Conservation (phyloP, 2,888 invertebrate species). For the Disparrhopalites patrizii region DNA sequence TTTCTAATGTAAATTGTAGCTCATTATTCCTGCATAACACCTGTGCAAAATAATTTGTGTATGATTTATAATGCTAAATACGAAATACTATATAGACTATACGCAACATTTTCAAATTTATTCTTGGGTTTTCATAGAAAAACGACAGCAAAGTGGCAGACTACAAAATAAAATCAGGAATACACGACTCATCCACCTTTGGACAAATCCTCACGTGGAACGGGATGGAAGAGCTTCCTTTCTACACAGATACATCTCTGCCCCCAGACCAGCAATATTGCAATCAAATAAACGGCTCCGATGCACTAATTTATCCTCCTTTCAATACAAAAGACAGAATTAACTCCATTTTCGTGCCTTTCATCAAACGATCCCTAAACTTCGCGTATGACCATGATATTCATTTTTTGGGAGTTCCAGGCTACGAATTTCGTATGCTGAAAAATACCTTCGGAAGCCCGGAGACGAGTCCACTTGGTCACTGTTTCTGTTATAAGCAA, state of each 20-base stretch:
- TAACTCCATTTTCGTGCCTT: slow-evolving; percentile 48
- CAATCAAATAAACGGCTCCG: neutral
- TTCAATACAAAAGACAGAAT: neutral
- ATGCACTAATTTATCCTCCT: neutral
- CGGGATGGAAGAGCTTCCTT: neutral
- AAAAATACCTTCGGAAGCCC: slow-evolving; percentile 28
- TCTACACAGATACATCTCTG: neutral
- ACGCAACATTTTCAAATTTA: too few relatives aligned
- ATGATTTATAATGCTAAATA: too few relatives aligned
- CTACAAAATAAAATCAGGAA: neutral
- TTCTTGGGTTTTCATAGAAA: too few relatives aligned
- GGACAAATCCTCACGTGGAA: slow-evolving; percentile 34
- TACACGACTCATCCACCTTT: slow-evolving; percentile 24
- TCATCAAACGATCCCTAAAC: slow-evolving; percentile 39
- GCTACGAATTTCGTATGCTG: slow-evolving; percentile 29
- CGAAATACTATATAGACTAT: too few relatives aligned
- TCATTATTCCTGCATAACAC: too few relatives aligned
- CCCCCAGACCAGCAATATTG: neutral
- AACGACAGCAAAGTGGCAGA: neutral
- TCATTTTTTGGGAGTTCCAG: slow-evolving; percentile 28
- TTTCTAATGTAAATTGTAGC: neutral
- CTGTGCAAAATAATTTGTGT: too few relatives aligned
- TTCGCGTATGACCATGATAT: slow-evolving; percentile 30
- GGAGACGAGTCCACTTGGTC: slow-evolving; percentile 25
- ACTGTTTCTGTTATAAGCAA: slow-evolving; percentile 28